Percentiles rank a stretch among this genome's conserved stretches.
phyloP scores from a whole-genome alignment of 1,140 invertebrate species.

The Aphelinus atriplicis region DNA sequence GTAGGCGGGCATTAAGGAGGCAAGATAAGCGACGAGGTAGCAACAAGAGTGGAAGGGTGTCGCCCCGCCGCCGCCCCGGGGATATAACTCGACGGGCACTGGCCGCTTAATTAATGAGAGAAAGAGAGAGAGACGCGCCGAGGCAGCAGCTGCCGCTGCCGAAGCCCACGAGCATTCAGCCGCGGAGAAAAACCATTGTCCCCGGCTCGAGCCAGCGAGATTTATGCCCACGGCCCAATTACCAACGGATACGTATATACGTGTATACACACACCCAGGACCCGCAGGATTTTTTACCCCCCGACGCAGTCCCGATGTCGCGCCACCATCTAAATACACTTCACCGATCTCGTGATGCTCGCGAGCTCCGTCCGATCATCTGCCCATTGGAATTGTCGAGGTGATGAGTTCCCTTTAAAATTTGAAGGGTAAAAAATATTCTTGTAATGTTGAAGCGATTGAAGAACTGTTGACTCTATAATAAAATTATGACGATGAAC shows the following conservation, averaged over 20 bases:
- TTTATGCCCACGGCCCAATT: background rate
- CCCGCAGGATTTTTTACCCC: background rate
- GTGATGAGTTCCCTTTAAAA: too few relatives aligned
- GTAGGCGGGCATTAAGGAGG: background rate
- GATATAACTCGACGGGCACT: conserved; percentile 18
- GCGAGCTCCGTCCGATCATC: too few relatives aligned
- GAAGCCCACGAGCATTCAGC: conserved; percentile 21
- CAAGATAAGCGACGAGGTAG: background rate
- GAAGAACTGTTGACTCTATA: too few relatives aligned
- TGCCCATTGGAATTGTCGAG: too few relatives aligned
- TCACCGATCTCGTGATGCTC: too few relatives aligned
- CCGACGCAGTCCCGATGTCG: background rate
- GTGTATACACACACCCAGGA: too few relatives aligned
- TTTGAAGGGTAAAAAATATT: too few relatives aligned
- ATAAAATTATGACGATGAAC: too few relatives aligned
- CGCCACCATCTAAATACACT: too few relatives aligned
- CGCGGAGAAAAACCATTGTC: conserved; percentile 48
- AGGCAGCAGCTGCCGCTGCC: conserved; percentile 48
- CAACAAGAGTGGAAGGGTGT: conserved; percentile 12
- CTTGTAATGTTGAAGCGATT: too few relatives aligned
- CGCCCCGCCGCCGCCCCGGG: conserved; percentile 1
- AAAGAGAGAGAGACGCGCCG: conserved; percentile 26
- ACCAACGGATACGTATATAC: too few relatives aligned
- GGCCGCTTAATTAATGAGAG: conserved; percentile 53
- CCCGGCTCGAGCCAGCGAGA: conserved; percentile 1